phyloP scores from a whole-genome alignment of 2,797 vertebrate species.

The Macroramphosus scolopax region DNA sequence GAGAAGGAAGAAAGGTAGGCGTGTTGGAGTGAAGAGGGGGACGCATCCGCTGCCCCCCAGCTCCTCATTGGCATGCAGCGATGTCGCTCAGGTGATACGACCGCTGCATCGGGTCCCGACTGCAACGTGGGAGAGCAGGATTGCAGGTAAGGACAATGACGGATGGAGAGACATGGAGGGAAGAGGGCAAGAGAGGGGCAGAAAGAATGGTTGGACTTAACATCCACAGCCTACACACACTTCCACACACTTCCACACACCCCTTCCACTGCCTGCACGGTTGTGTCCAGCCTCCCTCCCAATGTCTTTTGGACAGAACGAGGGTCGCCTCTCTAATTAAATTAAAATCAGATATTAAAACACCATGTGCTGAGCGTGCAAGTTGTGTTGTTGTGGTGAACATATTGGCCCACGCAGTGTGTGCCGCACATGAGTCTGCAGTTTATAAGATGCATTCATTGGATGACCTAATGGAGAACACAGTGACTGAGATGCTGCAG shows the following conservation, averaged over 20 bases:
- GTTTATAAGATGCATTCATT: not conserved
- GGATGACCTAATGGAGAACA: too few relatives aligned
- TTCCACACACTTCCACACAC: not conserved
- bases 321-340: not conserved
- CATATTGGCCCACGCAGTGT: not conserved
- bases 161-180: not conserved
- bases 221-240: not conserved
- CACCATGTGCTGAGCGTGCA: not conserved
- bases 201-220: conserved; percentile 6
- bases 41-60: not conserved
- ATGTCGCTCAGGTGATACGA: conserved; percentile 62
- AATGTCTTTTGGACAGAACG: not conserved
- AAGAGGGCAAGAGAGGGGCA: not conserved
- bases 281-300: too few relatives aligned
- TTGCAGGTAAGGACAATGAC: conserved; percentile 69
- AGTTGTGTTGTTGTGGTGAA: not conserved
- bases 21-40: conserved; percentile 17
- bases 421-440: too few relatives aligned
- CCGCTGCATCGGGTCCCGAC: conserved; percentile 46
- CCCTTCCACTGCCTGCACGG: too few relatives aligned
- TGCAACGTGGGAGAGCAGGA: conserved; percentile 36
- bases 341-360: too few relatives aligned
- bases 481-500: too few relatives aligned
- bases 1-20: conserved; percentile 31
- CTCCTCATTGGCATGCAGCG: conserved; percentile 59